A percentile compares a stretch with the other conserved stretches of the same genome.
Evolutionary conservation across 2,888 invertebrate species (phyloP).

Genomic region (Thymelicus sylvestris): DNA sequence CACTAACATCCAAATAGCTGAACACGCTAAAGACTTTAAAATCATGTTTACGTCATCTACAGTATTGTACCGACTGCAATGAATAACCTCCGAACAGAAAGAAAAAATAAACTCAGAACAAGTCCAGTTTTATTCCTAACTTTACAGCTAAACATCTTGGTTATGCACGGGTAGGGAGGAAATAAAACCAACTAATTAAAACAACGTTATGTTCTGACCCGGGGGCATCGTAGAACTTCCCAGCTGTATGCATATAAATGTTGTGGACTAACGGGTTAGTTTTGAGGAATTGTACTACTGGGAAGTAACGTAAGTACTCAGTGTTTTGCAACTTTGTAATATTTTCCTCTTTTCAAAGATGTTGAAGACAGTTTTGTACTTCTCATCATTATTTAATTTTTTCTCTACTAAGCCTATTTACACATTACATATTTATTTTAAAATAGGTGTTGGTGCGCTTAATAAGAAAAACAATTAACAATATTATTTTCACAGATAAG

Average conservation of each 20-base stretch:
- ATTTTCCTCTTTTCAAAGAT: not conserved
- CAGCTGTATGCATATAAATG: slow-evolving; percentile 1
- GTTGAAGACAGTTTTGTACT: too few species aligned
- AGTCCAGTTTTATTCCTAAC: not conserved
- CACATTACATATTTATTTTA: too few species aligned
- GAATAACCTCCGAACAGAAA: not conserved
- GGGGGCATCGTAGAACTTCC: not conserved
- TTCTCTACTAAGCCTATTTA: too few species aligned
- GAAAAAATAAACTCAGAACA: not conserved
- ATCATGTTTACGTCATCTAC: too few species aligned
- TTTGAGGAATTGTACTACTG: slow-evolving; percentile 9
- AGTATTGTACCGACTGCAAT: too few species aligned
- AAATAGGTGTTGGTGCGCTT: too few species aligned
- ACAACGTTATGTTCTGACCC: not conserved
- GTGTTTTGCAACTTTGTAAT: not conserved
- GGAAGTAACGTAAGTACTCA: not conserved
- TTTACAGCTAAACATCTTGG: not conserved
- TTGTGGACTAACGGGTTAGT: slow-evolving; percentile 2
- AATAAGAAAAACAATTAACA: too few species aligned
- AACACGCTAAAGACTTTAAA: too few species aligned
- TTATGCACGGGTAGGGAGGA: not conserved
- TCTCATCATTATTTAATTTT: too few species aligned
- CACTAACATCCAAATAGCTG: too few species aligned
- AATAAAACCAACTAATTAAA: slow-evolving; percentile 11
- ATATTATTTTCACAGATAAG: not conserved